Conservation (phyloP, 2,888 invertebrate species). For the Labia minor region DNA sequence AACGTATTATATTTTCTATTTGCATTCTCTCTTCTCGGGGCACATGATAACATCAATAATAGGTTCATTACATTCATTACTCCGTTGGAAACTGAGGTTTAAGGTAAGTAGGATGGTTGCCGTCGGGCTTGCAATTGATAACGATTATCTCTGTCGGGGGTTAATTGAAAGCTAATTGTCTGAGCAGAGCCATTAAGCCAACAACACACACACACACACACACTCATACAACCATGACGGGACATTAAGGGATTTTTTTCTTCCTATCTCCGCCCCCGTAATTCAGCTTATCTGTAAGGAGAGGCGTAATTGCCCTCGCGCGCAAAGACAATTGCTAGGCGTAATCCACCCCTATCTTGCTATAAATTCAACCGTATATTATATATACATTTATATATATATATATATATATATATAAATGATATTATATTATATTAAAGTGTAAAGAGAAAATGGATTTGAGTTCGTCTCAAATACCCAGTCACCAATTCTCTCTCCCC, state of each 20-base stretch:
- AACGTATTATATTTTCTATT: no score
- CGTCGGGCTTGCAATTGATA: slow-evolving; percentile 1
- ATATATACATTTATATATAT: background rate
- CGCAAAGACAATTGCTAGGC: background rate
- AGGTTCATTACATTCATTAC: no score
- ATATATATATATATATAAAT: no score
- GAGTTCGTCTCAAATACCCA: background rate
- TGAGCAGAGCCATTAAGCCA: background rate
- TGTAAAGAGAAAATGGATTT: background rate
- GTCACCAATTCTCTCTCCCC: background rate
- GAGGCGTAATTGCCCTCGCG: background rate
- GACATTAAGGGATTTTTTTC: background rate
- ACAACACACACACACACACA: background rate
- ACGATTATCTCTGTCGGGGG: slow-evolving; percentile 5
- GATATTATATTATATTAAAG: background rate
- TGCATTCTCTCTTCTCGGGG: no score
- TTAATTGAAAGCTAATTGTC: slow-evolving; percentile 8
- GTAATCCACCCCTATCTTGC: slow-evolving; percentile 1
- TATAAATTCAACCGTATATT: slow-evolving; percentile 2
- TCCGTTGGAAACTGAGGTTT: no score
- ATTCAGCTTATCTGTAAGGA: slow-evolving; percentile 13
- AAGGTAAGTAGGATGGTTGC: no score
- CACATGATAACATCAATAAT: no score
- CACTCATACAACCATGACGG: no score
- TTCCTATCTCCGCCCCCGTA: background rate